These are phyloP conservation scores for Rhadina sibilatrix DNA, from an alignment of 2,113 vertebrate genomes.

Conservation along the genomic window DNA sequence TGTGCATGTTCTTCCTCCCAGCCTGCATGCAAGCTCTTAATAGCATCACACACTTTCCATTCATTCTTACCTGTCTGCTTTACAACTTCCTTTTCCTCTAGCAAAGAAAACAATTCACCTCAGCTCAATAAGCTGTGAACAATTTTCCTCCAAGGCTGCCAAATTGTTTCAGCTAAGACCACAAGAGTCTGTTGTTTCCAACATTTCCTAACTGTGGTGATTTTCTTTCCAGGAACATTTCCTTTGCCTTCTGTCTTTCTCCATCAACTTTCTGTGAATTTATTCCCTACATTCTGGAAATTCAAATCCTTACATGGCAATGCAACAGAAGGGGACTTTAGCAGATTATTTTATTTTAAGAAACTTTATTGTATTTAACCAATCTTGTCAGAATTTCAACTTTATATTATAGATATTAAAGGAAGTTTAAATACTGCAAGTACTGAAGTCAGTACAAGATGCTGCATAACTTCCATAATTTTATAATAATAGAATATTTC, in stretches of 20 bases:
- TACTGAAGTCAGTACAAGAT: not conserved
- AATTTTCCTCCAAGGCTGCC: not conserved
- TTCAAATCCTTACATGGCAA: not conserved
- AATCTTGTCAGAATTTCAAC: not conserved
- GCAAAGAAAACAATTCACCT: not conserved
- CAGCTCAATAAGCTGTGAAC: not conserved
- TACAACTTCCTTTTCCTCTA: not conserved
- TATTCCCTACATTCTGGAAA: not conserved
- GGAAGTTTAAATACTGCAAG: not conserved
- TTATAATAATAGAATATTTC: not conserved
- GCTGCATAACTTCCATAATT: not conserved
- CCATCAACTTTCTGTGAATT: not conserved
- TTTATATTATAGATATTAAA: not conserved
- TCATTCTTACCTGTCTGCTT: not conserved
- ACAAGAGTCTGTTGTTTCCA: not conserved
- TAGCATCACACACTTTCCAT: not conserved
- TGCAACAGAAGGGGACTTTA: not conserved
- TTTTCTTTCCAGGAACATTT: not conserved
- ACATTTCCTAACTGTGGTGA: not conserved
- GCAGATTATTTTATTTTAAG: not conserved
- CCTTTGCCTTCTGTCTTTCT: not conserved
- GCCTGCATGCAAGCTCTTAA: not conserved
- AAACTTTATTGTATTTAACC: not conserved
- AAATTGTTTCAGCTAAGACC: not conserved
- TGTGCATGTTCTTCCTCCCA: not conserved